Base-by-base conservation (phyloP, 2,113 vertebrate species). In the Egretta garzetta region DNA sequence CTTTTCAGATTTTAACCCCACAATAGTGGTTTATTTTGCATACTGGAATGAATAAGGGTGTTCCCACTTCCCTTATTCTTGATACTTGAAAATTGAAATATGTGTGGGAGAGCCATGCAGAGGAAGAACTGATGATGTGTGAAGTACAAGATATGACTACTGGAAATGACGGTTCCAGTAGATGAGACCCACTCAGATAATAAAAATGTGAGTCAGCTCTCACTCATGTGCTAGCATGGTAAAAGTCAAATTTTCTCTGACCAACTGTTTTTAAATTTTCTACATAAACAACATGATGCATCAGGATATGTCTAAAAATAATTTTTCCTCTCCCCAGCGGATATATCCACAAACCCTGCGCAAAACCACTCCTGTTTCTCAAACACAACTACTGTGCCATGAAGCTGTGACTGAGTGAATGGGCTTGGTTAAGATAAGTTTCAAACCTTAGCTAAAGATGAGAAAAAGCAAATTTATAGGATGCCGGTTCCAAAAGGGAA, bases 121-220 rank as follows among this genome's bases (percentile, higher is more conserved):
- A 84, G 50, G 59, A 86, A 83, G 86, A 83, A 50, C 19, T 74
- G 90, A 81, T 81, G 76, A 84, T 92, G 83, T 81, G 83, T 95
- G 70, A 96, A 83, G 24, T 70, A 55, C 50, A 58, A 90, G 82
- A 77, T 79, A 10, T 18, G 60, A 35, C 55, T 95, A 53, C 94
- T 88, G 93, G 88, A 97, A 96, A 68, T 82, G 81, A 70, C 72
- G 60, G 64, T 95, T 96, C 73, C 91, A 89, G 90, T 95, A 97
- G 59, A 91, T 64, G 88, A 95, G 80, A 87, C 64, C 85, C 94
- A 95, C 73, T 92, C 76, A 93, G 72, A 96, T 93, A 93, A 81
- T 95, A 95, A 93, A 96, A 93, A 93, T 64, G 52, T 96, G 93
- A 97, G 73, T 97, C 92, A 96, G 35, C 80, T 92, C 93, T 92